These are phyloP conservation scores for Polyommatus icarus DNA, from an alignment of 2,888 invertebrate species.

Conservation along the genomic window DNA sequence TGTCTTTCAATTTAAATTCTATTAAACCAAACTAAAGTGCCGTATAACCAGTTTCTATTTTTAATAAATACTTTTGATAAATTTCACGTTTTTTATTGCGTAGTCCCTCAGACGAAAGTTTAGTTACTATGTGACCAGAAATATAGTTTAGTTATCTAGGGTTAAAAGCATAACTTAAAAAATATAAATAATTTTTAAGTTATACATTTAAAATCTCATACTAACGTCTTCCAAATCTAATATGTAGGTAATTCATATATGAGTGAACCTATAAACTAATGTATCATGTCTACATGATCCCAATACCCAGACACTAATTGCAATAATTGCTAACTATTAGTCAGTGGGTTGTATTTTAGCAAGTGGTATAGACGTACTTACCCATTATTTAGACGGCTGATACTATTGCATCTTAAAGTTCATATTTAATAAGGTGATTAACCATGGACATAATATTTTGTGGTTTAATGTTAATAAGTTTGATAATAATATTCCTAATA, in stretches of 20 bases:
- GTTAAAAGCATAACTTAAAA: too few species aligned
- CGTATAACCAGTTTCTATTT: too few species aligned
- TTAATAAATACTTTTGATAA: too few species aligned
- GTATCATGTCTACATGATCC: neutral
- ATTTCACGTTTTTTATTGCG: too few species aligned
- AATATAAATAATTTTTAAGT: too few species aligned
- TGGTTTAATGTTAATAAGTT: neutral
- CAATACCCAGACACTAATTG: slow-evolving; percentile 5
- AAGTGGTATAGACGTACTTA: neutral
- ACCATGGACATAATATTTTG: neutral
- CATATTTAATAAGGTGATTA: neutral
- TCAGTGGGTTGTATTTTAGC: slow-evolving; percentile 7
- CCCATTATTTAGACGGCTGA: neutral
- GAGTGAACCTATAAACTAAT: neutral
- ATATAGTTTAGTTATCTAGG: too few species aligned
- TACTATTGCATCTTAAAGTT: too few species aligned
- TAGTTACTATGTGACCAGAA: too few species aligned
- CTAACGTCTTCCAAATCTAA: neutral
- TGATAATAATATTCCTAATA: neutral
- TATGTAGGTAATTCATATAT: neutral
- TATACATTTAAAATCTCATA: neutral
- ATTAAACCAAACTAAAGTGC: too few species aligned
- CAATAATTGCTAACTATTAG: neutral
- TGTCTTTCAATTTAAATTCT: too few species aligned
- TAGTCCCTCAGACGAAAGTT: too few species aligned